Evolutionary conservation across 2,113 vertebrate species (phyloP), one percentile per base, ranked within the genome.

Genomic region (Odontesthes bonariensis): DNA sequence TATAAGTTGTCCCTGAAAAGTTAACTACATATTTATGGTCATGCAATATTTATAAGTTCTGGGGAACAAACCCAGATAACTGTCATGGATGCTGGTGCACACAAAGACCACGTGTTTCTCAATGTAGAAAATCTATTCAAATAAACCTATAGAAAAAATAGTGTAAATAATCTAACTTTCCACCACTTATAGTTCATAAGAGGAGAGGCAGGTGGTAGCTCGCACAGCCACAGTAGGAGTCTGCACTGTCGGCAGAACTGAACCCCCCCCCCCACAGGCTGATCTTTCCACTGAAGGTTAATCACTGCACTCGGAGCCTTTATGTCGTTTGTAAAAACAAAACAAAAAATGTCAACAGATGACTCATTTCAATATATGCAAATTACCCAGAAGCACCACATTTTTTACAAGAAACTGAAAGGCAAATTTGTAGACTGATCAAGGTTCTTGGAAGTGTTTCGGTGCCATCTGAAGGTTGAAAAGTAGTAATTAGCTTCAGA

Each of bases 281-380:
- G 89, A 88, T 92, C 88, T 93, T 94, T 93, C 75, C 80, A 76
- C 77, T 91, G 86, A 92, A 92, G 93, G 93, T 94, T 93, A 93
- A 93, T 94, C 83, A 90, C 87, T 86, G 75, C 59, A 73, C 81
- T 86, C 75, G 49, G 63, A 81, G 75, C 75, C 74, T 85, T 75
- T 72, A 69, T 81, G 69, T 56, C 69, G 79, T 62, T 73, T 52
- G 44, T 52, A 66, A 75, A 81, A 70, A 42, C 38, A 75, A 79
- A 69, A 53, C 13, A 64, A 83, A 59, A 67, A 22, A 82, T 68
- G 76, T 81, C 74, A 78, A 77, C 64, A 65, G 58, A 86, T 78
- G 64, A 77, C 72, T 71, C 10, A 9, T 69, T 75, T 69, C 66
- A 69, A 66, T 82, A 64, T 51, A 72, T 53, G 69, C 54, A 77